Evolutionary conservation across 2,113 vertebrate genomes (phyloP), one percentile per base, ranked within the genome.

Genomic region (Brachyistius frenatus): DNA sequence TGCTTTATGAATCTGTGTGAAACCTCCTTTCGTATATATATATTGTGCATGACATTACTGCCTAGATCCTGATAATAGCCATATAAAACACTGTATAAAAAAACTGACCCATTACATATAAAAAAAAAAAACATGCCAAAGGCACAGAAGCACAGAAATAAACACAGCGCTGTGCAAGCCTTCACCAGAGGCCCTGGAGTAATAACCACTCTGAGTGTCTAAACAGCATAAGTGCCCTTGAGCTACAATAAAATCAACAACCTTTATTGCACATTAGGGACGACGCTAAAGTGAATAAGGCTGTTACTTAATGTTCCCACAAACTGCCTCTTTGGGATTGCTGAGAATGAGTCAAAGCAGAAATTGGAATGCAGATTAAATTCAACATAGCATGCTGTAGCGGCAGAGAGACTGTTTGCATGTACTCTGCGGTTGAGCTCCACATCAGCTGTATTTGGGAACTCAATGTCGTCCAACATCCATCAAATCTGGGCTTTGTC

Each of bases 401-500:
- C 30, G 7, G 58, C 13, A 47, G 75, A 80, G 63, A 37, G 71
- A 63, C 8, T 1, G 73, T 32, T 47, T n/a, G 55, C 23, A 23
- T 23, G 23, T 23, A 23, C 23, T 23, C 23, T 1, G n/a, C 9
- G 62, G 67, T 31, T 57, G 52, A 55, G 52, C 63, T 80, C 66
- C 32, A 75, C 70, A 54, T 86, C 50, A 61, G 73, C 74, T 76
- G 77, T 44, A 75, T 89, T 83, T 85, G 77, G 74, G 80, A 79
- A 88, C 65, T 80, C 69, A 41, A n/a, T 76, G 80, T 88, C 88
- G 81, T 75, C 50, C 62, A 81, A 47, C 86, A 90, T 91, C 87
- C 84, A 85, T 91, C 90, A 89, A 70, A 88, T 66, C 41, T 74
- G 36, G 62, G 80, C 87, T 82, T 71, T 78, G 86, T 90, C 88